A percentile compares a stretch with the other conserved stretches of the same genome.
phyloP scores from a whole-genome alignment of 1,140 invertebrate species.

The Polypedilum vanderplanki region DNA sequence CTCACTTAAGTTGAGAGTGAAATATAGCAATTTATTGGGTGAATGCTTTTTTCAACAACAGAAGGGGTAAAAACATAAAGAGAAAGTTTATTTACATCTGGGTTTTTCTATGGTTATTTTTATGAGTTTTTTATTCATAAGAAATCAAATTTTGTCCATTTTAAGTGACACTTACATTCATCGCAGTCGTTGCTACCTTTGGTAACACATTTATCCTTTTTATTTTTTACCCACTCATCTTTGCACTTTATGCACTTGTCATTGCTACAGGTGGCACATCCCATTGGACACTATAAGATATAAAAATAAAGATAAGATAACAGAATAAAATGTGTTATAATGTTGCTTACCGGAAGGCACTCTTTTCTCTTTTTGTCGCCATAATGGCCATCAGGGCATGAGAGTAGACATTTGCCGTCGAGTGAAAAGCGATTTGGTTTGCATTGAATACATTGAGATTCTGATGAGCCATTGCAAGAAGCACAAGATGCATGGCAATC shows the following conservation, averaged over 20 bases:
- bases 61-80: no score
- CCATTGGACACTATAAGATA: constrained; percentile 52
- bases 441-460: constrained; percentile 74
- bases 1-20: no score
- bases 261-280: constrained; percentile 61
- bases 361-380: constrained; percentile 67
- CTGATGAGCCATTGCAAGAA: constrained; percentile 69
- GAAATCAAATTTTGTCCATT: not conserved
- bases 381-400: constrained; percentile 64
- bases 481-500: constrained; percentile 71
- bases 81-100: no score
- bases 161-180: constrained; percentile 44
- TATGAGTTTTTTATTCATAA: not conserved
- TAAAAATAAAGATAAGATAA: constrained; percentile 29
- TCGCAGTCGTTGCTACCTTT: constrained; percentile 58
- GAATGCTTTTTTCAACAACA: no score
- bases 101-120: no score
- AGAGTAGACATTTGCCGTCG: constrained; percentile 55
- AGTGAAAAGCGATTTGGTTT: constrained; percentile 56
- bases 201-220: constrained; percentile 61
- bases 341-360: constrained; percentile 49
- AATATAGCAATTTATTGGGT: no score
- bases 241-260: constrained; percentile 61
- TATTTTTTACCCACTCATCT: constrained; percentile 62
- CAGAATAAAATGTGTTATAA: no score